Evolutionary conservation across 2,113 vertebrate species (phyloP).

Genomic region (Dolichotis patagonum): DNA sequence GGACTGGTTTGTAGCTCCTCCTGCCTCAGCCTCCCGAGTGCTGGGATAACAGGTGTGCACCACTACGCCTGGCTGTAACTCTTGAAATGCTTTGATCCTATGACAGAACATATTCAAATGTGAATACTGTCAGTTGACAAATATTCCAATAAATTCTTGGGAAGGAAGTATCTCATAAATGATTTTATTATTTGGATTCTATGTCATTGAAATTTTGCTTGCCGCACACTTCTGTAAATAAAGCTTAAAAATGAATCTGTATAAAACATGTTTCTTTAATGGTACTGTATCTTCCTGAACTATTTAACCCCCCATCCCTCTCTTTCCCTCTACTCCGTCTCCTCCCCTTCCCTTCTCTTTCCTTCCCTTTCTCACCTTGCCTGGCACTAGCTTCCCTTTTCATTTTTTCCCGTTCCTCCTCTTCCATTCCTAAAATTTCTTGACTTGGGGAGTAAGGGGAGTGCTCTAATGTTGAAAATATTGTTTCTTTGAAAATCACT

Average conservation of each 20-base stretch:
- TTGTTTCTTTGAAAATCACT: not conserved
- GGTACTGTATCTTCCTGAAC: not conserved
- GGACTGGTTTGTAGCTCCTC: too few species aligned
- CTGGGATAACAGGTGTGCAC: too few species aligned
- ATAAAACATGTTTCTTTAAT: not conserved
- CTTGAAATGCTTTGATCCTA: not conserved
- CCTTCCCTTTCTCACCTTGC: not conserved
- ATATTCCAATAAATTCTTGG: not conserved
- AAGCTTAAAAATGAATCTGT: not conserved
- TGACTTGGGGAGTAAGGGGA: not conserved
- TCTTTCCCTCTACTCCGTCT: fast-evolving
- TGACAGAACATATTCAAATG: not conserved
- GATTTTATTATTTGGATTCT: slow-evolving; percentile 12
- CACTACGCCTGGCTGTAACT: too few species aligned
- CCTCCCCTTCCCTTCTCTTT: too few species aligned
- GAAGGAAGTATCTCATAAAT: not conserved
- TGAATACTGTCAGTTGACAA: not conserved
- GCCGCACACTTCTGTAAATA: not conserved
- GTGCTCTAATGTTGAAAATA: not conserved
- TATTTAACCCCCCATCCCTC: not conserved
- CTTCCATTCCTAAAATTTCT: not conserved
- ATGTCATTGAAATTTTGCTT: not conserved
- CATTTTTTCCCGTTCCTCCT: not conserved
- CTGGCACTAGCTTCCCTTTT: not conserved
- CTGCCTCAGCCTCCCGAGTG: too few species aligned